Evolutionary conservation across 2,113 vertebrate genomes (phyloP), one percentile per base, ranked within the genome.

Genomic region (Gavialis gangeticus): DNA sequence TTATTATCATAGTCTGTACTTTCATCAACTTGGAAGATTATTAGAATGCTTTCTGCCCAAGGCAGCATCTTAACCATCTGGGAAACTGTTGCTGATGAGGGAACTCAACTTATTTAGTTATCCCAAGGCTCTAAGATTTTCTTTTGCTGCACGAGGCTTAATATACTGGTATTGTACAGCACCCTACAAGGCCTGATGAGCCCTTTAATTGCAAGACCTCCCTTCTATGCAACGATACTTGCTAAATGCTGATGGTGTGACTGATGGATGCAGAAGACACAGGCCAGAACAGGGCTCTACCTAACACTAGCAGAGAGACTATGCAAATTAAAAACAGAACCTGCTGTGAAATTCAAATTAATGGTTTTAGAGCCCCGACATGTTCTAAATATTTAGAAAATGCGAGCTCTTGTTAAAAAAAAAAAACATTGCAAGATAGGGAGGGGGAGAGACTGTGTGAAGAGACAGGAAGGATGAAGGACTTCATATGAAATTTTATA

Each of bases 1-100:
- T 46, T 73, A 6, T 73, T 73, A 25, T 34, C 34, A 25, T 25
- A 37, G 13, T 71, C 54, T 58, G 28, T 22, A 22, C 60, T 24
- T 62, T 21, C 25, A 25, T 62, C 21, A 62, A 21, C 59, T 27
- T 6, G 12, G 30, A 54, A 59, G 4, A 21, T 30, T 75, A 56
- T 10, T 22, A 5, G 30, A 87, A 75, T 12, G 10, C 12, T 16
- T 10, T 1, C 10, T 13, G 46, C 1, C 1, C 18, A 22, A 2
- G 21, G 5, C 84, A 62, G 30, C 3, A 25, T 1, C 4, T 63
- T 62, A 71, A 54, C 2, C 2, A 46, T 55, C 22, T 64, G 24
- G 13, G 62, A 77, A 90, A 57, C 60, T 3, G 55, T 30, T 55
- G 22, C 60, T 62, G 46, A 46, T 46, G 46, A 46, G 46, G 46